phyloP scores from a whole-genome alignment of 2,797 vertebrate species.

The Myotis myotis region DNA sequence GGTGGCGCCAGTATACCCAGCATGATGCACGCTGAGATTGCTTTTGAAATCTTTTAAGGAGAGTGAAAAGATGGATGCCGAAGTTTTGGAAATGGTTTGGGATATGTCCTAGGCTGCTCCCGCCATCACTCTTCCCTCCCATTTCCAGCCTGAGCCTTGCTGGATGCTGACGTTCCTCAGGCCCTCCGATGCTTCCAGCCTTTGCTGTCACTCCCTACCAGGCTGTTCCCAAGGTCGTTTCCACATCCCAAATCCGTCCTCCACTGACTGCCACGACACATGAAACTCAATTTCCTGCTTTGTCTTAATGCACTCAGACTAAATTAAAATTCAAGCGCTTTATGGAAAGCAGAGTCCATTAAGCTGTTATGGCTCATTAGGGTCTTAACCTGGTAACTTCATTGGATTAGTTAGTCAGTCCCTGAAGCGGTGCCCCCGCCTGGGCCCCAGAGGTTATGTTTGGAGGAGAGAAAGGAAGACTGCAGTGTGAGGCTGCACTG shows the following conservation, averaged over 20 bases:
- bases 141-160: neutral
- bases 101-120: neutral
- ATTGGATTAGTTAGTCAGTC: neutral
- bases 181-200: neutral
- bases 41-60: neutral
- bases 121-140: neutral
- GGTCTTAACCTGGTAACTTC: neutral
- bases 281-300: neutral
- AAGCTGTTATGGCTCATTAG: constrained; percentile 11
- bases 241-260: neutral
- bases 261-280: neutral
- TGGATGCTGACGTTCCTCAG: neutral
- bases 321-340: constrained; percentile 46
- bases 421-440: neutral
- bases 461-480: neutral
- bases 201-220: neutral
- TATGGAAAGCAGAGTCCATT: constrained; percentile 18
- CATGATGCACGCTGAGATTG: neutral
- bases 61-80: neutral
- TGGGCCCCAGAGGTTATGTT: neutral
- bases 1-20: too few species aligned
- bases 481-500: neutral
- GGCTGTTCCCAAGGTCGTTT: neutral
- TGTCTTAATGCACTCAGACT: neutral
- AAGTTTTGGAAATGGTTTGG: neutral